Evolutionary conservation across 2,888 invertebrate genomes (phyloP).

Genomic region (Drosophila quinaria): DNA sequence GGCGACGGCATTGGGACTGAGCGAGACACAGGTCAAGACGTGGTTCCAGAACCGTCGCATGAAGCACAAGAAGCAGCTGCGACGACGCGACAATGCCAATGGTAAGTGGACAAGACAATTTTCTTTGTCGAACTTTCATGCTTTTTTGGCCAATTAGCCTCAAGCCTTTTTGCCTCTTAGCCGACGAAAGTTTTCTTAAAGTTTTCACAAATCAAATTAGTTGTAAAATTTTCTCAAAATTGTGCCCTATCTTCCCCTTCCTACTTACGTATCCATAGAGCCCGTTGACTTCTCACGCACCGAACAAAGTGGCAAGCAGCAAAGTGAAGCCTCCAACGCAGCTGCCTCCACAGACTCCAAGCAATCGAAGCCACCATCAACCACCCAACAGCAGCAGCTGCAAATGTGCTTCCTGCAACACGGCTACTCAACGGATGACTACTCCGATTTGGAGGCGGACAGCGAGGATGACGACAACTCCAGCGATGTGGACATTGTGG

Average conservation of each 20-base stretch:
- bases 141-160: constrained; percentile 58
- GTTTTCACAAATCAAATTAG: constrained; percentile 70
- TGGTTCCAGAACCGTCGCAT: constrained; percentile 99
- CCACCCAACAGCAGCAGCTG: constrained; percentile 69
- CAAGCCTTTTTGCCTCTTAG: constrained; percentile 53
- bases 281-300: constrained; percentile 86
- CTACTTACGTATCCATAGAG: constrained; percentile 67
- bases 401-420: constrained; percentile 80
- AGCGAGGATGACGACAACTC: constrained; percentile 83
- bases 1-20: constrained; percentile 95
- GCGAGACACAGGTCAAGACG: constrained; percentile 98
- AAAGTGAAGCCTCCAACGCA: constrained; percentile 43
- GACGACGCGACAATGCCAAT: constrained; percentile 84
- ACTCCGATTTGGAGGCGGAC: constrained; percentile 83
- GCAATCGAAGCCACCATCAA: constrained; percentile 48
- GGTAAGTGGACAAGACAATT: constrained; percentile 75
- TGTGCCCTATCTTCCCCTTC: constrained; percentile 6
- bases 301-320: constrained; percentile 70
- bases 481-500: constrained; percentile 86
- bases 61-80: constrained; percentile 97
- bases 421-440: constrained; percentile 85
- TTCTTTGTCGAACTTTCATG: constrained; percentile 59
- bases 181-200: constrained; percentile 57
- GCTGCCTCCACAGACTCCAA: constrained; percentile 49
- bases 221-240: constrained; percentile 56